phyloP scores from a whole-genome alignment of 2,797 vertebrate species.

The Gadopsis marmoratus region DNA sequence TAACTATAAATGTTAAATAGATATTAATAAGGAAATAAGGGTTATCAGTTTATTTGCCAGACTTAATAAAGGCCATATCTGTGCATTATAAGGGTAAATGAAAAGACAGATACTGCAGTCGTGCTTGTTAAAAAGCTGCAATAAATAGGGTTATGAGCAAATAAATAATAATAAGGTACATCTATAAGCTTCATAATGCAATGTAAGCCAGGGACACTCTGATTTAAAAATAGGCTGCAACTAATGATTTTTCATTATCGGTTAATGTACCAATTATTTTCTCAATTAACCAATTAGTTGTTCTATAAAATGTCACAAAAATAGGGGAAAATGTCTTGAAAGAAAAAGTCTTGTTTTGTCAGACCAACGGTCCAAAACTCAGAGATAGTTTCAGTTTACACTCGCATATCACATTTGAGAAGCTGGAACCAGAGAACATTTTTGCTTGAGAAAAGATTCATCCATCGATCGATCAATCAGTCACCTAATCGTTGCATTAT shows the following conservation, averaged over 20 bases:
- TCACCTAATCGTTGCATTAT: not conserved
- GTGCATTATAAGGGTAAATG: conserved; percentile 29
- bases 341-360: too few relatives aligned
- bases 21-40: conserved; percentile 39
- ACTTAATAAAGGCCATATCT: conserved; percentile 6
- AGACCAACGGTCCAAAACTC: not conserved
- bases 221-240: not conserved
- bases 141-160: not conserved
- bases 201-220: not conserved
- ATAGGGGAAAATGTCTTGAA: too few relatives aligned
- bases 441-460: not conserved
- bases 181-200: not conserved
- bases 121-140: not conserved
- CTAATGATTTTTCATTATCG: not conserved
- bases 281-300: not conserved
- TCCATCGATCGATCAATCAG: not conserved
- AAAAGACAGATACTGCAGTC: not conserved
- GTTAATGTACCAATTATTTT: not conserved
- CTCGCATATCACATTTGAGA: not conserved
- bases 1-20: not conserved
- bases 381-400: too few relatives aligned
- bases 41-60: not conserved
- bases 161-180: not conserved
- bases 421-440: not conserved
- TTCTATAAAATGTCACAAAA: too few relatives aligned